Conservation (phyloP, 2,113 vertebrate species). For the Megatriorchis doriae region DNA sequence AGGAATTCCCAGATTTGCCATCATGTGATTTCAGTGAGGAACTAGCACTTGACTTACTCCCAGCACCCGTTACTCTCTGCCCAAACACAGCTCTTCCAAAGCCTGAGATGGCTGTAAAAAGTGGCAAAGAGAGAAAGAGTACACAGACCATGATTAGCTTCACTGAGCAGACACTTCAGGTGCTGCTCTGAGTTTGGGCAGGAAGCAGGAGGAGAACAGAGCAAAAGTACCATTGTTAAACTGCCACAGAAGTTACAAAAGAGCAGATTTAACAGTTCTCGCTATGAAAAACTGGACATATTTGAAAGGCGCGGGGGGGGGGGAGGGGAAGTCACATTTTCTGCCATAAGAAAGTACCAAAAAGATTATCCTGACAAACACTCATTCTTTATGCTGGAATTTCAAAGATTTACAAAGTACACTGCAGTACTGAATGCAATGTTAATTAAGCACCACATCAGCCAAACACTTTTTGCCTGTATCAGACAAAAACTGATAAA, state of each 20-base stretch:
- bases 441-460: background rate
- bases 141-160: background rate
- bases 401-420: background rate
- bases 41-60: conserved; percentile 15
- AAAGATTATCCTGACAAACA: background rate
- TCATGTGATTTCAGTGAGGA: conserved; percentile 66
- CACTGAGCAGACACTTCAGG: background rate
- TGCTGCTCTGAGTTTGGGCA: background rate
- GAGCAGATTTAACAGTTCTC: background rate
- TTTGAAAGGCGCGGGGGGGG: background rate
- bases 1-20: conserved; percentile 62
- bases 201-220: background rate
- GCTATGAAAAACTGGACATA: background rate
- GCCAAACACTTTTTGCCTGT: background rate
- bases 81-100: background rate
- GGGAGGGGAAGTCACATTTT: background rate
- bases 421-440: background rate
- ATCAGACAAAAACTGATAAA: background rate
- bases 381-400: background rate
- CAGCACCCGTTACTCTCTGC: background rate
- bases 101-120: background rate
- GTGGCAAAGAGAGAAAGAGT: background rate
- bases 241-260: background rate
- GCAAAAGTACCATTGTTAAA: background rate
- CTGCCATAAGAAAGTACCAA: background rate